Evolutionary conservation across 2,888 invertebrate genomes (phyloP), one percentile per base, ranked within the genome.

Genomic region (Drosophila suboccidentalis): DNA sequence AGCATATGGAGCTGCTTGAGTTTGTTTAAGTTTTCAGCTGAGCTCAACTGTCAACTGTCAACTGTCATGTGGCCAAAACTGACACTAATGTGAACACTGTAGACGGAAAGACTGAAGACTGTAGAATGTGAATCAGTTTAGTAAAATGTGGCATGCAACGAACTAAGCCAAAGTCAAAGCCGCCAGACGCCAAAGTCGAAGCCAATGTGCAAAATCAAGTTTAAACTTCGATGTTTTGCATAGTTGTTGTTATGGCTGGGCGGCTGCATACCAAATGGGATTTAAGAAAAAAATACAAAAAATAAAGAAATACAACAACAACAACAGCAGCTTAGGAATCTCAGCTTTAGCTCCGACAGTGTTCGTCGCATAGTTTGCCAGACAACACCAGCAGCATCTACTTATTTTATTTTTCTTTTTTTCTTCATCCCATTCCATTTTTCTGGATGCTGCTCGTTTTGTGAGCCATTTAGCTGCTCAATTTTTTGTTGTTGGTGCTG

Each of bases 181-280:
- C 51, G 36, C 34, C 29, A 58, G 58, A 34, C 47, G 17, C 38
- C 47, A 60, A 22, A 26, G 51, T 53, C 53, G 49, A 66, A 79
- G 68, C 76, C 71, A 50, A 66, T 74, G 77, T 72, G 63, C 17
- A 77, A 78, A 86, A 80, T 80, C 82, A 87, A 84, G 80, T 80
- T 88, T 77, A 75, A 88, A 77, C 80, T 80, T 84, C 70, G 68
- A 74, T 80, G 78, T 70, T 82, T 82, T 66, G 76, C 82, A 71
- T 76, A 69, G 60, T 68, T 69, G 47, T 46, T 57, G 51, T 50
- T 75, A 60, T 65, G 50, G 46, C 41, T 46, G 68, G 36, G 46
- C 39, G 29, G 75, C 71, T 79, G 72, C 87, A 83, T 78, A 71
- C 78, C 82, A 78, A 80, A 71, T 78, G 71, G 73, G 75, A 78